A percentile compares a stretch with the other conserved stretches of the same genome.
Evolutionary conservation across 2,797 vertebrate genomes (phyloP).

Genomic region (Cuniculus paca): DNA sequence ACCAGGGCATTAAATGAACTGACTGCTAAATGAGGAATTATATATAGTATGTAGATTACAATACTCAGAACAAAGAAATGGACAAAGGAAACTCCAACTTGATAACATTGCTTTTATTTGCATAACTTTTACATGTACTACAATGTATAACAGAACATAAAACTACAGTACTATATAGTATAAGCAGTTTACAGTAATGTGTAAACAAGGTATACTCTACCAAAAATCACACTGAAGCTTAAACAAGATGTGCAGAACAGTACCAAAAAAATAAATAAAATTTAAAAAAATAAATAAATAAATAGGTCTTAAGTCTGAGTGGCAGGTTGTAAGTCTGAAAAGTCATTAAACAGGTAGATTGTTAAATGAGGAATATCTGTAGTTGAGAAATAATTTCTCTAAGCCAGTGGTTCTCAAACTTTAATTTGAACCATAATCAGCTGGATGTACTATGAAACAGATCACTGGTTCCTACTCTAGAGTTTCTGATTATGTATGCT

Average conservation of each 20-base stretch:
- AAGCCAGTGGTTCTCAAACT: constrained; percentile 43
- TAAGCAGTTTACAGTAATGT: background rate
- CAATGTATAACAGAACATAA: background rate
- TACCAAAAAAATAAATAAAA: no score
- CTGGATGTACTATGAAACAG: constrained; percentile 1
- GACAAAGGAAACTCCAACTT: background rate
- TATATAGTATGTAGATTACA: background rate
- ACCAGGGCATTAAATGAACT: background rate
- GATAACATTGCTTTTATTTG: background rate
- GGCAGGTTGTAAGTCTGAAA: background rate
- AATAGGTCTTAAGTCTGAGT: background rate
- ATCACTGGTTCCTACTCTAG: background rate
- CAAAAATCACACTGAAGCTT: background rate
- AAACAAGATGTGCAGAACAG: background rate
- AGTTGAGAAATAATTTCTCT: constrained; percentile 47
- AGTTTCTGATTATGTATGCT: background rate
- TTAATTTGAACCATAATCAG: constrained; percentile 39
- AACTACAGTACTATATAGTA: background rate
- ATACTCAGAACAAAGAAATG: background rate
- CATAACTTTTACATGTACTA: background rate
- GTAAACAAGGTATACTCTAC: background rate
- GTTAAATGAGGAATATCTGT: background rate
- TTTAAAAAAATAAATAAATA: no score
- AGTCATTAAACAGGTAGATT: background rate
- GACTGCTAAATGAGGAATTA: background rate